A percentile compares a stretch with the other conserved stretches of the same genome.
Evolutionary conservation across 2,113 vertebrate species (phyloP).

Genomic region (Eurystomus gularis): DNA sequence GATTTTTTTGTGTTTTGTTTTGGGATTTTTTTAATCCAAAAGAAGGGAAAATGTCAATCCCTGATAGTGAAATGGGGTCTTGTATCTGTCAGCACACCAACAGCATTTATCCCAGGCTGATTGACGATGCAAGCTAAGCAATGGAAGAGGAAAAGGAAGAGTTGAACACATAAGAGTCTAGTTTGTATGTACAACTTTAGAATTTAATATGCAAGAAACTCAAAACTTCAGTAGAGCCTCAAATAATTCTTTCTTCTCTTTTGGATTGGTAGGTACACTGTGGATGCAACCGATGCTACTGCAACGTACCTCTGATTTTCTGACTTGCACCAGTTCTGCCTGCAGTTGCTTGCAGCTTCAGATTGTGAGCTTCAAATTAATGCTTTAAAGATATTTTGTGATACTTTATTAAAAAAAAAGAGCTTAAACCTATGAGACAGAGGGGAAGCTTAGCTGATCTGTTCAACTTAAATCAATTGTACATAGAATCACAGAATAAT

Average conservation of each 20-base stretch:
- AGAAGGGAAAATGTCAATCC: neutral
- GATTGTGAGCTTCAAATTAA: neutral
- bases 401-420: neutral
- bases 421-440: neutral
- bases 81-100: neutral
- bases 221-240: neutral
- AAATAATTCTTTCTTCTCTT: neutral
- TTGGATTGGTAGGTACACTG: neutral
- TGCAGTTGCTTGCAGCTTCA: neutral
- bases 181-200: neutral
- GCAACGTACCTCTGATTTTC: neutral
- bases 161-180: neutral
- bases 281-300: neutral
- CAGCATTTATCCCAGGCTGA: neutral
- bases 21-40: neutral
- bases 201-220: neutral
- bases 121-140: neutral
- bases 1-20: neutral
- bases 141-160: neutral
- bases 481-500: too few relatives aligned
- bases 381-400: neutral
- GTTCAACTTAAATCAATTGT: neutral
- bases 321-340: neutral
- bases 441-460: neutral
- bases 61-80: neutral